phyloP scores from a whole-genome alignment of 1,140 invertebrate species.

The Trinorchestia longiramus region DNA sequence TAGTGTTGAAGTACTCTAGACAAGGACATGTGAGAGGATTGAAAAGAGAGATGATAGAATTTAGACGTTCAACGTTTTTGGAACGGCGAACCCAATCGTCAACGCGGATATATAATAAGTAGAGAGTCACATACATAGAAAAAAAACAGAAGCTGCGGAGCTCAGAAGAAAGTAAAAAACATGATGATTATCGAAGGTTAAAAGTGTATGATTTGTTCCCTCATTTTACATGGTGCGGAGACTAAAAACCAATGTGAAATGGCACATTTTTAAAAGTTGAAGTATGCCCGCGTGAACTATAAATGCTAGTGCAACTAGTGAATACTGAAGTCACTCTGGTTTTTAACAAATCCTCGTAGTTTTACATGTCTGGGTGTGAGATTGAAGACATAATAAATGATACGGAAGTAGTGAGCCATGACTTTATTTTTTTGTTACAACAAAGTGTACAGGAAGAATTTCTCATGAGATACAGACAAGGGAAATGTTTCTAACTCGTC shows the following conservation, averaged over 20 bases:
- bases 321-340: too few species aligned
- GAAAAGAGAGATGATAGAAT: background rate
- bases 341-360: too few species aligned
- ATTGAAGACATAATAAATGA: background rate
- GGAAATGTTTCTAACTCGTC: background rate
- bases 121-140: background rate
- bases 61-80: background rate
- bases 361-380: too few species aligned
- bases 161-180: background rate
- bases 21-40: background rate
- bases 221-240: background rate
- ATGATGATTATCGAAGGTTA: background rate
- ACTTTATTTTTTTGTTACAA: too few species aligned
- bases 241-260: background rate
- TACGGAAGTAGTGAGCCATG: background rate
- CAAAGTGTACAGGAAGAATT: too few species aligned
- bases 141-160: background rate
- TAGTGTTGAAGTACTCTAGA: background rate
- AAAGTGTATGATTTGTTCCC: background rate
- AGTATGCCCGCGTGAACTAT: too few species aligned
- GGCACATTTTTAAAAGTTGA: too few species aligned
- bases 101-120: too few species aligned
- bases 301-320: too few species aligned
- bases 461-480: too few species aligned
- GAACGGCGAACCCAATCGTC: background rate